phyloP scores from a whole-genome alignment of 2,888 invertebrate genomes.

The Villa cingulata region DNA sequence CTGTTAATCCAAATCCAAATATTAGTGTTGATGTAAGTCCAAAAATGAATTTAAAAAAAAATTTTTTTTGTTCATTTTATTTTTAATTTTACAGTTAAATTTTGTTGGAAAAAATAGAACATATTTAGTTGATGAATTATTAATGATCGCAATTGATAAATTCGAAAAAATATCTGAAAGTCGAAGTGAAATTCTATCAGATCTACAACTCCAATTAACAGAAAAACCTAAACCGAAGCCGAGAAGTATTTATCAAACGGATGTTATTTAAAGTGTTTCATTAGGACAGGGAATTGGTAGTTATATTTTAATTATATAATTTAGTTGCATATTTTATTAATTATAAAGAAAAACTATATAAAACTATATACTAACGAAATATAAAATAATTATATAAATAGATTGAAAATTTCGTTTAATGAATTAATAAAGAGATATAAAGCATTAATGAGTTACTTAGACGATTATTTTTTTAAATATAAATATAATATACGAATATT shows the following conservation, averaged over 20 bases:
- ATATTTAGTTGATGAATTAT: conserved; percentile 29
- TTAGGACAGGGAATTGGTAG: no score
- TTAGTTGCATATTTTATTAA: no score
- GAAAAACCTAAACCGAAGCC: conserved; percentile 32
- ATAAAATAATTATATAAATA: no score
- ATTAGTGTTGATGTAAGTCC: conserved; percentile 31
- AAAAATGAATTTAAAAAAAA: not conserved
- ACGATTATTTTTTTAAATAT: no score
- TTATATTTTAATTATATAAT: no score
- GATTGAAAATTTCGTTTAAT: no score
- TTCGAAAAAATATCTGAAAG: conserved; percentile 28
- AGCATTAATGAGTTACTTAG: no score
- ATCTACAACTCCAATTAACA: conserved; percentile 22
- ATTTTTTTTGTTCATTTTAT: conserved; percentile 1
- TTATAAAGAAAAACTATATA: no score
- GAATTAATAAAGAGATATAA: no score
- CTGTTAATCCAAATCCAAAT: conserved; percentile 27
- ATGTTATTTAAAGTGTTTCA: conserved; percentile 30
- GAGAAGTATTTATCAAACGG: conserved; percentile 34
- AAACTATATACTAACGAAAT: no score
- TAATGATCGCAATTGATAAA: conserved; percentile 29
- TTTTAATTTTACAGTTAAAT: conserved; percentile 25
- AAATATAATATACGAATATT: no score
- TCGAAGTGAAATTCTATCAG: conserved; percentile 24
- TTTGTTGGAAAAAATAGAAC: conserved; percentile 33